phyloP scores from a whole-genome alignment of 2,797 vertebrate genomes.

The Oreochromis mossambicus region DNA sequence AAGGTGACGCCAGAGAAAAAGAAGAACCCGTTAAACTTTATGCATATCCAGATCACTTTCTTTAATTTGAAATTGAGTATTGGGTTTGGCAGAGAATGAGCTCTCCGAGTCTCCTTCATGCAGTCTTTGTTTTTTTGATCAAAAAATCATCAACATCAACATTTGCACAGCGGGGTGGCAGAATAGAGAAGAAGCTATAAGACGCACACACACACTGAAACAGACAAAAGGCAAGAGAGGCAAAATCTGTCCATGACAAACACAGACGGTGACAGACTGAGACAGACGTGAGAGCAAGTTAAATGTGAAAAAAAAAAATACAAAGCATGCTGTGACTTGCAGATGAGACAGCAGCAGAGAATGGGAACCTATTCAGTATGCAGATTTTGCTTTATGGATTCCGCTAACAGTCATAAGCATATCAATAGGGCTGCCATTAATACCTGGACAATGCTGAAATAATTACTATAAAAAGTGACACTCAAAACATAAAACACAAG shows the following conservation, averaged over 20 bases:
- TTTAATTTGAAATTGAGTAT: neutral
- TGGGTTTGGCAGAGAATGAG: neutral
- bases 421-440: neutral
- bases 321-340: neutral
- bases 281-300: constrained; percentile 6
- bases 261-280: constrained; percentile 6
- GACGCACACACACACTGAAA: neutral
- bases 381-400: neutral
- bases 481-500: constrained; percentile 11
- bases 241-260: constrained; percentile 17
- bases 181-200: neutral
- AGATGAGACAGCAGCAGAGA: neutral
- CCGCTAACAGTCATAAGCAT: neutral
- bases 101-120: neutral
- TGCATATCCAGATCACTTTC: neutral
- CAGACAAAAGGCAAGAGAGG: neutral
- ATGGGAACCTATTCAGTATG: neutral
- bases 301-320: neutral
- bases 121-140: constrained; percentile 4
- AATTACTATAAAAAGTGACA: neutral
- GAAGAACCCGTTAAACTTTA: neutral
- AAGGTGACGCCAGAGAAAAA: neutral
- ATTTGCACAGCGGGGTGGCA: neutral
- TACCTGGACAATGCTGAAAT: neutral
- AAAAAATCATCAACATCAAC: neutral